phyloP scores from a whole-genome alignment of 2,888 invertebrate genomes.

The Synanthedon tipuliformis region DNA sequence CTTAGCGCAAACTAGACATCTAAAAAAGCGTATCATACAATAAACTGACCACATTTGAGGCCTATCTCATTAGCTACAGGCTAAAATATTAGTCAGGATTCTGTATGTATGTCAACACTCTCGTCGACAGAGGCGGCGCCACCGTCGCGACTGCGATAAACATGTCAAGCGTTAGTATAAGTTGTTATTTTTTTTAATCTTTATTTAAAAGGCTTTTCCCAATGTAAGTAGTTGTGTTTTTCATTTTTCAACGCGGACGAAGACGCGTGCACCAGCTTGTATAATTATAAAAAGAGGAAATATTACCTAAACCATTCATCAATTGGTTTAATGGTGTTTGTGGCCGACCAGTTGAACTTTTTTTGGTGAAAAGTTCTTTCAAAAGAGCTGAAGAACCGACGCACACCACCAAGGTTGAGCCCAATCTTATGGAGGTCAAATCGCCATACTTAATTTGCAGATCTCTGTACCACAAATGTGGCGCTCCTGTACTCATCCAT shows the following conservation, averaged over 20 bases:
- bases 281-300: neutral
- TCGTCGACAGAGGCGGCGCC: too few species aligned
- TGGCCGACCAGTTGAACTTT: slow-evolving; percentile 84
- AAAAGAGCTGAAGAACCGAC: slow-evolving; percentile 82
- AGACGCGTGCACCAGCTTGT: neutral
- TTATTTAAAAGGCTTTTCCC: too few species aligned
- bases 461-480: slow-evolving; percentile 77
- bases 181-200: too few species aligned
- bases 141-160: too few species aligned
- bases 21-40: too few species aligned
- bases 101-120: too few species aligned
- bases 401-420: slow-evolving; percentile 81
- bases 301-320: slow-evolving; percentile 82
- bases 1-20: too few species aligned
- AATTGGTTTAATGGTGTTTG: slow-evolving; percentile 82
- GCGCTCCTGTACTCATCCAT: slow-evolving; percentile 78
- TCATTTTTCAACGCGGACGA: too few species aligned
- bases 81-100: too few species aligned
- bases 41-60: too few species aligned
- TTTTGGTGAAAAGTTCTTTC: slow-evolving; percentile 80
- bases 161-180: too few species aligned
- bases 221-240: neutral
- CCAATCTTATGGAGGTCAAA: slow-evolving; percentile 79
- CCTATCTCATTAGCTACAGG: too few species aligned
- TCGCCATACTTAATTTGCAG: slow-evolving; percentile 81